phyloP scores from a whole-genome alignment of 64 coral and sea anemone genomes.

The Anthopleura sola region DNA sequence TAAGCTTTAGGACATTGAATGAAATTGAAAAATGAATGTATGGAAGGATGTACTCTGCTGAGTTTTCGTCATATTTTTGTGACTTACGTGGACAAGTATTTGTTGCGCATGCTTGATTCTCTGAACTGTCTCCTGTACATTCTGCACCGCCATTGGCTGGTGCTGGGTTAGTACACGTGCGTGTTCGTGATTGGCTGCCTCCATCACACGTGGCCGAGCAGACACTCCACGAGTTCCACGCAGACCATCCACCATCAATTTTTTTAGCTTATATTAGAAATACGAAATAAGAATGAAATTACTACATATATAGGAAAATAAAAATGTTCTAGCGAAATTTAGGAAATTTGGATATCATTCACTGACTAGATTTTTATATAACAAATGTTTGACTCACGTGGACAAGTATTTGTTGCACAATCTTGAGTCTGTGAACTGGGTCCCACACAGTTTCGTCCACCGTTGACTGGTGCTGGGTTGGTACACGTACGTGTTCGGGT shows the following conservation, averaged over 20 bases:
- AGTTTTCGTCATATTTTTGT: too few relatives aligned
- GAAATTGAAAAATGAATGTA: too few relatives aligned
- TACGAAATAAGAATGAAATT: too few relatives aligned
- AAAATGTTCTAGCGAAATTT: too few relatives aligned
- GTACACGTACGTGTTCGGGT: constrained; percentile 1
- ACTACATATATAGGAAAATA: too few relatives aligned
- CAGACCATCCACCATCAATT: background rate
- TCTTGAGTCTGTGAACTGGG: background rate
- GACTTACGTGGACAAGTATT: background rate
- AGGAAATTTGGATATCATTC: too few relatives aligned
- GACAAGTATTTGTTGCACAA: constrained; percentile 15
- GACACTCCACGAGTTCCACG: background rate
- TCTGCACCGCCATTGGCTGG: background rate
- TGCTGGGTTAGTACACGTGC: constrained; percentile 8
- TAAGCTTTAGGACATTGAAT: too few relatives aligned
- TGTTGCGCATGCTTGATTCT: constrained; percentile 21
- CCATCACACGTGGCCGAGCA: constrained; percentile 31
- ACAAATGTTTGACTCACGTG: too few relatives aligned
- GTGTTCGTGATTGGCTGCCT: background rate
- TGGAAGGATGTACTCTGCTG: too few relatives aligned
- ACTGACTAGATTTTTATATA: too few relatives aligned
- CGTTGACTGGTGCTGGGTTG: constrained; percentile 18
- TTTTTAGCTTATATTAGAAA: too few relatives aligned
- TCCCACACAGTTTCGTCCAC: constrained; percentile 14
- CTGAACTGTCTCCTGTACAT: background rate